A percentile compares a stretch with the other conserved stretches of the same genome.
Evolutionary conservation across 1,140 invertebrate species (phyloP).

Genomic region (Heliconius melpomene): DNA sequence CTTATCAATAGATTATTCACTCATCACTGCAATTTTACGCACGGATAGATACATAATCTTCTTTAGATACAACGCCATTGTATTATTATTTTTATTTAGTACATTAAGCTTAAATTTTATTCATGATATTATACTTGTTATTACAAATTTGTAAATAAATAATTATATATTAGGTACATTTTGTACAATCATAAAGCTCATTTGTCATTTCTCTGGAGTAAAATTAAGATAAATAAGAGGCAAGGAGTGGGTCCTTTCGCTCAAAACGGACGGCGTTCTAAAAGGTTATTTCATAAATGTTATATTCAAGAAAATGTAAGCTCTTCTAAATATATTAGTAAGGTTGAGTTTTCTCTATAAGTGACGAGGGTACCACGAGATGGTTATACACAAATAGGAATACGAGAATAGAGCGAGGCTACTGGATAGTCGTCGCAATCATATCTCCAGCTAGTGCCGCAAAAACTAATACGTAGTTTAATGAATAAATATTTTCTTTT

Average conservation of each 20-base stretch:
- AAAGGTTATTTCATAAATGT: neutral
- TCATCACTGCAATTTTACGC: neutral
- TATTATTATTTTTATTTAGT: neutral
- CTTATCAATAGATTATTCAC: neutral
- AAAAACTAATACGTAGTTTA: slow-evolving; percentile 47
- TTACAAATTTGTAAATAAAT: neutral
- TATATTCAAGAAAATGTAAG: slow-evolving; percentile 44
- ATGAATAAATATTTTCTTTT: slow-evolving; percentile 2
- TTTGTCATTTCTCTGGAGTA: slow-evolving; percentile 68
- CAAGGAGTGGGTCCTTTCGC: slow-evolving; percentile 72
- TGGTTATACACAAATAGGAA: slow-evolving; percentile 77
- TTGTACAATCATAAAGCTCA: slow-evolving; percentile 57
- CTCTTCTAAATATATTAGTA: slow-evolving; percentile 52
- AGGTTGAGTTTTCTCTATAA: slow-evolving; percentile 56
- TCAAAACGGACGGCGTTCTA: slow-evolving; percentile 40
- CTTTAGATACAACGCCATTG: neutral
- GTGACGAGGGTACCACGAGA: slow-evolving; percentile 54
- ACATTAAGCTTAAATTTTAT: neutral
- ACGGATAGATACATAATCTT: neutral
- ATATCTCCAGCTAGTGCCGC: slow-evolving; percentile 68
- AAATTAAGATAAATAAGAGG: slow-evolving; percentile 76
- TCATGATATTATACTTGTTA: neutral
- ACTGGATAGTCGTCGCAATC: slow-evolving; percentile 74
- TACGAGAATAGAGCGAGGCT: slow-evolving; percentile 80
- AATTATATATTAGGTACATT: slow-evolving; percentile 35